Conservation (phyloP, 92 coral and sea anemone genomes). For the Hydrozoanthus gracilis region DNA sequence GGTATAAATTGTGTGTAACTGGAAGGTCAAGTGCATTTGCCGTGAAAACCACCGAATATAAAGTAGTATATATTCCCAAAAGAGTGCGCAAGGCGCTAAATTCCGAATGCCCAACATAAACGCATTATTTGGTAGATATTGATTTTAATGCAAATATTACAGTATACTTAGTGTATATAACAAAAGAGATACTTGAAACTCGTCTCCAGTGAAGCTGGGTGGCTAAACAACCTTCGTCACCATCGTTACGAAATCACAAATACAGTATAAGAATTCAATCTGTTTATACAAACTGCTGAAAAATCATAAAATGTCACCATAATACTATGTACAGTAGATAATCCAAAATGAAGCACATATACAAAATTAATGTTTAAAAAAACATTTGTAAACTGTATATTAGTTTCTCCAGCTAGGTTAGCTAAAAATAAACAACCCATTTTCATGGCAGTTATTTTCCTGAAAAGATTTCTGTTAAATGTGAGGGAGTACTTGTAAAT, state of each 20-base stretch:
- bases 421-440: neutral
- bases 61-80: too few species aligned
- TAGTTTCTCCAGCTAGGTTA: neutral
- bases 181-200: neutral
- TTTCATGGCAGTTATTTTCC: neutral
- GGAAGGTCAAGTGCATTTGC: too few species aligned
- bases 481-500: neutral
- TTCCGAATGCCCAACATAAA: too few species aligned
- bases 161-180: neutral
- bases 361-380: neutral
- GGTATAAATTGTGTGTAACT: too few species aligned
- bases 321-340: neutral
- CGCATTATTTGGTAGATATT: neutral
- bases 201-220: neutral
- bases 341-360: neutral
- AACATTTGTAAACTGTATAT: neutral
- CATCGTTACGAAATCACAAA: neutral
- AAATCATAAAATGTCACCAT: neutral
- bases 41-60: too few species aligned
- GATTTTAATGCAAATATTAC: neutral
- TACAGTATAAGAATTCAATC: neutral
- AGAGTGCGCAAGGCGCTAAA: too few species aligned
- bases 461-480: neutral
- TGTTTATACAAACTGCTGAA: neutral
- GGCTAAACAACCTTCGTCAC: neutral